Conservation (phyloP, 2,113 vertebrate species). For the Arothron firmamentum region DNA sequence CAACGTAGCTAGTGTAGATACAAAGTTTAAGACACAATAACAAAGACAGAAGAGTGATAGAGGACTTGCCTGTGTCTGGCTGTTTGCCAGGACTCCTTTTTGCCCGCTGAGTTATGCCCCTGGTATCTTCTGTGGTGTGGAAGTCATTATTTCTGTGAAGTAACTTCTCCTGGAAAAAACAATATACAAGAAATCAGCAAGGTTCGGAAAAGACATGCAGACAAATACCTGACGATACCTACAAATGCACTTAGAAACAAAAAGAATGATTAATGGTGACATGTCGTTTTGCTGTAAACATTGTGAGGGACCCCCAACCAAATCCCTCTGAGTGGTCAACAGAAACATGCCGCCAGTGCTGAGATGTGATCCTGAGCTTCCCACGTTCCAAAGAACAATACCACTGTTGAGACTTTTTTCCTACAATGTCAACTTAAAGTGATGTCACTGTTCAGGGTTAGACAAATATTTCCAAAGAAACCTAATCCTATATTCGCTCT, state of each 20-base stretch:
- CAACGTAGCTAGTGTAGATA: too few relatives aligned
- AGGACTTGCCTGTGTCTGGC: constrained; percentile 58
- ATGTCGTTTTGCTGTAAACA: constrained; percentile 37
- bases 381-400: too few relatives aligned
- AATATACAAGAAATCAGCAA: constrained; percentile 7
- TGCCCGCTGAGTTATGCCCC: constrained; percentile 62
- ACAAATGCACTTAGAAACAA: constrained; percentile 14
- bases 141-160: constrained; percentile 47
- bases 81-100: constrained; percentile 69
- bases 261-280: constrained; percentile 17
- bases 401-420: too few relatives aligned
- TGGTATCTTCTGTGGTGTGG: constrained; percentile 50
- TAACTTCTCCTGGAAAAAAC: constrained; percentile 54
- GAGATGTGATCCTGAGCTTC: too few relatives aligned
- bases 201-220: background rate
- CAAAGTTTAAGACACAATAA: background rate
- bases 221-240: constrained; percentile 2
- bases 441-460: background rate
- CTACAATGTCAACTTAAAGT: background rate
- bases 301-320: too few relatives aligned
- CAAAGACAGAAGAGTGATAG: background rate
- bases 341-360: too few relatives aligned
- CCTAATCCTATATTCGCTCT: too few relatives aligned
- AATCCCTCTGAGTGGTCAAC: too few relatives aligned
- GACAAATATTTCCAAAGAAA: background rate